phyloP scores from a whole-genome alignment of 2,888 invertebrate genomes.

The Eupithecia subfuscata region DNA sequence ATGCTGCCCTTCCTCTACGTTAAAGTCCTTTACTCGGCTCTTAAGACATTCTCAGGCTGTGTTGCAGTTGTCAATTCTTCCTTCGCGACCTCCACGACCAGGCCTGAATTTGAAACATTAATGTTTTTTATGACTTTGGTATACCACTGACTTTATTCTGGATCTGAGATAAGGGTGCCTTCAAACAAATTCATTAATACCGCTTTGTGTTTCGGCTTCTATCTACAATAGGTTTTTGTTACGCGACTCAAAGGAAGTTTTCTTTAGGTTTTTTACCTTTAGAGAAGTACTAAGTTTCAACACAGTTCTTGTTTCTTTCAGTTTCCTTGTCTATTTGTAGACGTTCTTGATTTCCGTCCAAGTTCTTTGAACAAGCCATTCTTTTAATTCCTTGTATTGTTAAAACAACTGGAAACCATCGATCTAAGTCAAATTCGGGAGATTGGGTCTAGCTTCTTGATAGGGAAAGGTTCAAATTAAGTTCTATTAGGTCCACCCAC shows the following conservation, averaged over 20 bases:
- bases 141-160: constrained; percentile 7
- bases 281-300: background rate
- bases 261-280: constrained; percentile 6
- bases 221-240: constrained; percentile 30
- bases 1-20: no score
- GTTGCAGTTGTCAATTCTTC: no score
- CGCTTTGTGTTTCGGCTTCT: constrained; percentile 15
- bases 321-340: background rate
- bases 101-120: no score
- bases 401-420: background rate
- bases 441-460: no score
- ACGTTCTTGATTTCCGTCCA: background rate
- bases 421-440: no score
- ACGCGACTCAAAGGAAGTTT: background rate
- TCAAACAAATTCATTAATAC: constrained; percentile 34
- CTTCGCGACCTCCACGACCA: no score
- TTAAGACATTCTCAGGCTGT: no score
- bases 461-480: no score
- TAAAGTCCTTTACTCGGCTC: no score
- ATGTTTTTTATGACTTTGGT: constrained; percentile 2
- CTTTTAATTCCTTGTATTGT: background rate
- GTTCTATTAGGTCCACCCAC: no score
- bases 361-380: background rate
- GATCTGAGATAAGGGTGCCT: constrained; percentile 20
- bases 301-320: background rate